These are phyloP conservation scores for Rallus limicola DNA, from an alignment of 2,113 vertebrate species.

Conservation along the genomic window DNA sequence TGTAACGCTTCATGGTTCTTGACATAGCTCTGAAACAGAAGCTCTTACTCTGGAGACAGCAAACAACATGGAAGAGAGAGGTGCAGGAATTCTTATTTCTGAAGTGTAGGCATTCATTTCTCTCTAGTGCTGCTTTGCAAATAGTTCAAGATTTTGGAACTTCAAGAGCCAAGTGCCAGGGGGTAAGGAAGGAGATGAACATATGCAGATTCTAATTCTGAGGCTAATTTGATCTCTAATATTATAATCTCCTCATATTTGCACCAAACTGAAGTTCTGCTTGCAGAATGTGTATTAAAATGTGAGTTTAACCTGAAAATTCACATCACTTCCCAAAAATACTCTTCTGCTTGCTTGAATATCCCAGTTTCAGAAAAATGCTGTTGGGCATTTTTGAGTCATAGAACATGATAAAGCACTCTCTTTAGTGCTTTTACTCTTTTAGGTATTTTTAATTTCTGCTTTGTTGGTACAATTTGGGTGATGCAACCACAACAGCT, in stretches of 20 bases:
- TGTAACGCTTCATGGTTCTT: conserved; percentile 63
- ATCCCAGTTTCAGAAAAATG: background rate
- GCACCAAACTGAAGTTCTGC: background rate
- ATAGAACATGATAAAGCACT: background rate
- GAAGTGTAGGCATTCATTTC: background rate
- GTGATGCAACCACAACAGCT: background rate
- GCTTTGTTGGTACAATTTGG: background rate
- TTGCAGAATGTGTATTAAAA: background rate
- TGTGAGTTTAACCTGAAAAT: background rate
- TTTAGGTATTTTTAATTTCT: background rate
- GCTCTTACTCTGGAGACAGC: conserved; percentile 64
- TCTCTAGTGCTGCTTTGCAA: background rate
- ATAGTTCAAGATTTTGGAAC: background rate
- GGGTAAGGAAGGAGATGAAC: background rate
- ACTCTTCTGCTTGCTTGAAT: background rate
- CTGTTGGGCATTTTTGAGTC: background rate
- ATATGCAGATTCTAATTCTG: background rate
- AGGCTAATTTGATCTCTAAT: conserved; percentile 22
- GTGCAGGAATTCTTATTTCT: background rate
- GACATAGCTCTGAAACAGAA: conserved; percentile 71
- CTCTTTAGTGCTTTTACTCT: background rate
- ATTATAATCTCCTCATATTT: conserved; percentile 13
- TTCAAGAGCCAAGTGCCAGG: background rate
- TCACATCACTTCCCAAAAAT: background rate
- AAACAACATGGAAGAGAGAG: conserved; percentile 34